phyloP scores from a whole-genome alignment of 2,113 vertebrate species.

The Psittacula cyanocephala region DNA sequence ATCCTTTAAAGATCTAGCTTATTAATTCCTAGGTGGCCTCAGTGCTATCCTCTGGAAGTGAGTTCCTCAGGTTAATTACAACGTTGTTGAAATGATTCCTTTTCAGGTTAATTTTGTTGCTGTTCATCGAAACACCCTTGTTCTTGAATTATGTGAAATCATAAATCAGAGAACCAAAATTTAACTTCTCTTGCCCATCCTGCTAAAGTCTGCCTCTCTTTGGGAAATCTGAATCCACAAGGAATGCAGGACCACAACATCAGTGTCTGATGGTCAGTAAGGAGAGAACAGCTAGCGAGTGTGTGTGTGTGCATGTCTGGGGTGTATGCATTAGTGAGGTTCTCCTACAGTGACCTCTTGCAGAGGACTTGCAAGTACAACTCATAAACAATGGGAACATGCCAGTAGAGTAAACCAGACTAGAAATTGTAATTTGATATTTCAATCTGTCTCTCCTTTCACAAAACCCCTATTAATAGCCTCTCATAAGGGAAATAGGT shows the following conservation, averaged over 20 bases:
- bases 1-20: background rate
- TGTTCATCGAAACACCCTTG: background rate
- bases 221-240: constrained; percentile 26
- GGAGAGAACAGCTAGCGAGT: background rate
- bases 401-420: background rate
- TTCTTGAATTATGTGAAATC: background rate
- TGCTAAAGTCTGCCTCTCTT: background rate
- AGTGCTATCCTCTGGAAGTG: background rate
- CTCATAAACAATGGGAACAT: background rate
- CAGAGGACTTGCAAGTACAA: background rate
- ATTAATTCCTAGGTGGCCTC: background rate
- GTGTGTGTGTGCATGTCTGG: background rate
- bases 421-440: background rate
- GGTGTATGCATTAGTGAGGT: background rate
- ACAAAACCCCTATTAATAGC: background rate
- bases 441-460: background rate
- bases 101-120: constrained; percentile 38
- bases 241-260: constrained; percentile 9
- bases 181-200: background rate
- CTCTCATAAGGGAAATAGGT: background rate
- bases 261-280: background rate
- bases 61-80: background rate
- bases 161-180: constrained; percentile 4
- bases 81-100: background rate
- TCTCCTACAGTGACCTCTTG: background rate